Evolutionary conservation across 2,113 vertebrate genomes (phyloP).

Genomic region (Bufo bufo): DNA sequence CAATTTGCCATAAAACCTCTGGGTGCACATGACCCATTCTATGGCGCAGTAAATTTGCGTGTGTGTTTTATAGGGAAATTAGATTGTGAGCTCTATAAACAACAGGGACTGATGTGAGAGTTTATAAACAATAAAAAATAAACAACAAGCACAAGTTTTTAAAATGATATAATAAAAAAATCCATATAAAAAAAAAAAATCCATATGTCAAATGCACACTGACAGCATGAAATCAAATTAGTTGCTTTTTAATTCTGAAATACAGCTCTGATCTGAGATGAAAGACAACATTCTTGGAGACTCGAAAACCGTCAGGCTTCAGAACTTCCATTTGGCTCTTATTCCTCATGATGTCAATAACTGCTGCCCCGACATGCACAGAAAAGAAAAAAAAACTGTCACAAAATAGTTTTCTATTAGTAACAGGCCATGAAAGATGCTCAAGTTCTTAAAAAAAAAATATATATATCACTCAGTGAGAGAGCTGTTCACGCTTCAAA

Average conservation of each 20-base stretch:
- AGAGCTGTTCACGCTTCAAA: slow-evolving; percentile 66
- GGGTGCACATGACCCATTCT: no score
- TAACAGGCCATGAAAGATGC: slow-evolving; percentile 61
- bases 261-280: neutral
- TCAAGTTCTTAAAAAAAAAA: slow-evolving; percentile 58
- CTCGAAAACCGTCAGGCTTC: slow-evolving; percentile 33
- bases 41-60: no score
- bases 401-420: slow-evolving; percentile 62
- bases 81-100: no score
- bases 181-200: neutral
- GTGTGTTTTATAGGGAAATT: no score
- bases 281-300: slow-evolving; percentile 45
- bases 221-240: slow-evolving; percentile 32
- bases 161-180: neutral
- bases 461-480: slow-evolving; percentile 61
- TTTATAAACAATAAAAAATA: no score
- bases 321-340: slow-evolving; percentile 55
- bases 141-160: no score
- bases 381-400: slow-evolving; percentile 61
- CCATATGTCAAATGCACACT: neutral
- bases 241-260: slow-evolving; percentile 40
- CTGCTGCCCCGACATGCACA: slow-evolving; percentile 40
- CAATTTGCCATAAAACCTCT: no score
- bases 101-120: no score
- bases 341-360: slow-evolving; percentile 53